phyloP scores from a whole-genome alignment of 2,888 invertebrate genomes.

The Schizotus pectinicornis region DNA sequence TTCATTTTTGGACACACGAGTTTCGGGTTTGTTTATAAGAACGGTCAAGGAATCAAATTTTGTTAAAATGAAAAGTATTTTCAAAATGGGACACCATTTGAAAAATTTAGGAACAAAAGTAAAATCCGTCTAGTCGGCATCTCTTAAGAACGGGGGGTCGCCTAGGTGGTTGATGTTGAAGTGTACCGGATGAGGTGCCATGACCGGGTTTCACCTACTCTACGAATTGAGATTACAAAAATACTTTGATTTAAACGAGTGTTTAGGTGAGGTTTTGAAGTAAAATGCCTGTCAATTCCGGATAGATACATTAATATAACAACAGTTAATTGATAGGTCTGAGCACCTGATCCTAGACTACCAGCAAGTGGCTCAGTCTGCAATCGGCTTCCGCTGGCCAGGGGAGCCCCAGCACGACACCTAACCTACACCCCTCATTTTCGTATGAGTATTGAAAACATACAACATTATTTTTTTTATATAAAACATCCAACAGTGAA shows the following conservation, averaged over 20 bases:
- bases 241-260: neutral
- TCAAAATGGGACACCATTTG: too few relatives aligned
- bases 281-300: constrained; percentile 49
- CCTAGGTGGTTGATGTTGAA: too few relatives aligned
- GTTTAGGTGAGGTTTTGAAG: neutral
- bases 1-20: too few relatives aligned
- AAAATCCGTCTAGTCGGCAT: too few relatives aligned
- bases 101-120: too few relatives aligned
- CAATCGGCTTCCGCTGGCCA: constrained; percentile 41
- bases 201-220: constrained; percentile 3
- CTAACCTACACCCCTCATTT: constrained; percentile 30
- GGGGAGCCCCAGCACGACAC: constrained; percentile 40
- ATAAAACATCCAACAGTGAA: constrained; percentile 50
- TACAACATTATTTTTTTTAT: constrained; percentile 41
- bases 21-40: too few relatives aligned
- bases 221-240: neutral
- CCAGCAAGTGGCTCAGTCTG: constrained; percentile 53
- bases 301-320: constrained; percentile 54
- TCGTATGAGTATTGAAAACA: constrained; percentile 44
- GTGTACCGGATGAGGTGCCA: too few relatives aligned
- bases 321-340: constrained; percentile 57
- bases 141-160: too few relatives aligned
- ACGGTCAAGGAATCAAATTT: too few relatives aligned
- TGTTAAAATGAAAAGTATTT: too few relatives aligned
- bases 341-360: constrained; percentile 56